Conservation (phyloP, 2,113 vertebrate species). For the Ursus arctos region DNA sequence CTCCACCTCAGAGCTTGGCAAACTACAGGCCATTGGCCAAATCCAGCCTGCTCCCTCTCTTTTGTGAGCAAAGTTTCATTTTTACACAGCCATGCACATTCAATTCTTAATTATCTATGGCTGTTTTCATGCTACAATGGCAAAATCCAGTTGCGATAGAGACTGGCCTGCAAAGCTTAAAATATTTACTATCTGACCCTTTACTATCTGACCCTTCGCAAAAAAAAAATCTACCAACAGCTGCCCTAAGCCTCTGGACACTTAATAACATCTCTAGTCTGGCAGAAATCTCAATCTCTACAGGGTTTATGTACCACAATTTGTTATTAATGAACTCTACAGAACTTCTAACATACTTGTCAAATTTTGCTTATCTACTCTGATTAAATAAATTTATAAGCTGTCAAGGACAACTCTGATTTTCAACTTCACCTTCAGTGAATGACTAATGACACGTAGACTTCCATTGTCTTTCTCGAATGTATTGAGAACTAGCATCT, state of each 20-base stretch:
- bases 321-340: neutral
- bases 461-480: neutral
- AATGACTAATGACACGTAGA: neutral
- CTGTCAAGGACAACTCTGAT: neutral
- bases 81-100: neutral
- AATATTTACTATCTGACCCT: neutral
- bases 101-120: neutral
- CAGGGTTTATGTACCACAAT: neutral
- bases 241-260: neutral
- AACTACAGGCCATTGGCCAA: neutral
- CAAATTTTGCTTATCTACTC: neutral
- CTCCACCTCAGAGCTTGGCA: neutral
- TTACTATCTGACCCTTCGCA: neutral
- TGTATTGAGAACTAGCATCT: neutral
- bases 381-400: neutral
- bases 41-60: neutral
- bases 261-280: neutral
- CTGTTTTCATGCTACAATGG: neutral
- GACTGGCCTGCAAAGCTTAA: neutral
- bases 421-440: slow-evolving; percentile 2
- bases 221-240: neutral
- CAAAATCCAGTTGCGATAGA: neutral
- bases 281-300: neutral
- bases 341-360: neutral
- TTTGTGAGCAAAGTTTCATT: neutral